Base-by-base conservation (phyloP, 2,888 invertebrate species). In the Bruchidius siliquastri region DNA sequence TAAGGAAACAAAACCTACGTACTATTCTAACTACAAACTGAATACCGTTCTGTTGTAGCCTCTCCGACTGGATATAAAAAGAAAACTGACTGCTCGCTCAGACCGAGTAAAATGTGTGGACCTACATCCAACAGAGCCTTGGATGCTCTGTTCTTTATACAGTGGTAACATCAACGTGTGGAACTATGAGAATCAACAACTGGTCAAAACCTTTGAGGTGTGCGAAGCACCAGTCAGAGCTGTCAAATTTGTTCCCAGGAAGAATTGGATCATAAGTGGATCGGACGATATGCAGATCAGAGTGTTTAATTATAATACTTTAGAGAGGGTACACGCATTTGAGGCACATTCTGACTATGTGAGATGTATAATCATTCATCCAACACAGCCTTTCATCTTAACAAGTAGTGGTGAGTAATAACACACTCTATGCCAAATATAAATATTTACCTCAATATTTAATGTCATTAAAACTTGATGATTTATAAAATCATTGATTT, bases 281-380 rank as follows among this genome's bases (percentile, higher is more conserved):
- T 99, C 99, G 0, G 98, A 96, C 89, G 96, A 96, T 85, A 96
- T 96, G 94, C 94, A 95, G 85, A 93, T 99, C 26, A 90, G 99
- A 76, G 94, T 99, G 32, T 99, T 96, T 87, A 99, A 99, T 88
- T 99, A 99, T 87, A 99, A 99, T 87, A 99, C 99, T 0, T 87
- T 99, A 79, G 99, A 99, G 85, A 89, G 97, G 80, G 94, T 97
- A 3, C 97, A 99, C 84, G 91, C 96, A 3, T 98, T 96, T 86
- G 99, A 99, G 86, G 99, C 99, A 0, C 99, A 99, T 87, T 97
- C 98, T 0, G 99, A 99, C 87, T 99, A 99, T 86, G 93, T 99
- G 22, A 90, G 98, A 77, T 96, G 96, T 82, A 98, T 99, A 82
- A 96, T 95, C 6, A 93, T 99, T 18, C 99, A 99, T 88, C 99